Percentiles rank a stretch among this genome's conserved stretches.
phyloP scores from a whole-genome alignment of 2,113 vertebrate species.

The Hippocampus barbouri region DNA sequence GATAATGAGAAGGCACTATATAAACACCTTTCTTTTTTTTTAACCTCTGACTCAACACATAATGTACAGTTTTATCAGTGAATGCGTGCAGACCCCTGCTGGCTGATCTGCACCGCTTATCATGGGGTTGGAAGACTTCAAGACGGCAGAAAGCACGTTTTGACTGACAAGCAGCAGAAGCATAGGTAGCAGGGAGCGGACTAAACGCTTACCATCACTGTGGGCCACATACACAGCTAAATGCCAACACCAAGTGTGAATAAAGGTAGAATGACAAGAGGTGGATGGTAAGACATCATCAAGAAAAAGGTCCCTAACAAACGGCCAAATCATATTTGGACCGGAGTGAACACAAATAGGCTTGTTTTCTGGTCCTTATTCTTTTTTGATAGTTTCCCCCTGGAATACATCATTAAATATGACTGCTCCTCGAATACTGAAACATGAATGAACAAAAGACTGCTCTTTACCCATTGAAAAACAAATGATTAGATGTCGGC shows the following conservation, averaged over 20 bases:
- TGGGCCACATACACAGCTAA: slow-evolving; percentile 77
- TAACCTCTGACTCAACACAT: not conserved
- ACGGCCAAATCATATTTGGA: not conserved
- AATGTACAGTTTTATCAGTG: not conserved
- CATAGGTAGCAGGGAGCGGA: slow-evolving; percentile 34
- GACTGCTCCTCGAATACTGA: not conserved
- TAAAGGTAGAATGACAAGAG: slow-evolving; percentile 63
- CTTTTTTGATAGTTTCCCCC: not conserved
- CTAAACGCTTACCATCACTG: slow-evolving; percentile 73
- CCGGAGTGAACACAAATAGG: not conserved
- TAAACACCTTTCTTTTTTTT: not conserved
- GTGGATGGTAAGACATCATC: slow-evolving; percentile 47
- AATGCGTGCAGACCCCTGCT: slow-evolving; percentile 45
- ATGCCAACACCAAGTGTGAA: slow-evolving; percentile 51
- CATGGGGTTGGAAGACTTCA: slow-evolving; percentile 15
- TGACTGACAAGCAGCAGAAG: slow-evolving; percentile 58
- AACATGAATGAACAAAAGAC: not conserved
- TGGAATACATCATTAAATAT: not conserved
- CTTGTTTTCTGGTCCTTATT: not conserved
- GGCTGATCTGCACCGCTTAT: slow-evolving; percentile 15
- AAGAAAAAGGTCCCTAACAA: not conserved
- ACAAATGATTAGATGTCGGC: not conserved
- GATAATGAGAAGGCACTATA: not conserved
- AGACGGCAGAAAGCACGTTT: slow-evolving; percentile 45
- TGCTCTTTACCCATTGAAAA: not conserved